Conservation (phyloP, 2,113 vertebrate species). For the Leucopternis melanops region DNA sequence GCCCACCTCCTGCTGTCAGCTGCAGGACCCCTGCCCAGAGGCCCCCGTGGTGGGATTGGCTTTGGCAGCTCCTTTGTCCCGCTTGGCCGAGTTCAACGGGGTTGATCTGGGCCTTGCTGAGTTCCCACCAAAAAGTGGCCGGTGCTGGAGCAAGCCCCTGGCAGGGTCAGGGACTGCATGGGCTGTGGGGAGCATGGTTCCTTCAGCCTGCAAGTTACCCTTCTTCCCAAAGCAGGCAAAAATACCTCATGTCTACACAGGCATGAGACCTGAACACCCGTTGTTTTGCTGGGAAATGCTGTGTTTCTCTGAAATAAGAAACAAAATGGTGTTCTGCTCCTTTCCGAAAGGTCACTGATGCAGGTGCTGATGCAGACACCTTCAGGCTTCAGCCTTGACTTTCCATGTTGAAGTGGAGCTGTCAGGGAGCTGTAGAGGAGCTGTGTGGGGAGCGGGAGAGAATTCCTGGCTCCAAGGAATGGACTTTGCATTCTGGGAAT, state of each 20-base stretch:
- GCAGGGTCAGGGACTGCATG: background rate
- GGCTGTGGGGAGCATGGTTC: fast-evolving
- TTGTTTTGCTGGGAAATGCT: background rate
- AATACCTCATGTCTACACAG: background rate
- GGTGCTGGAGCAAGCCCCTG: fast-evolving
- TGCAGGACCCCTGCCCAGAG: background rate
- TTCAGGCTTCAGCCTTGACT: background rate
- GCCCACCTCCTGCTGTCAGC: background rate
- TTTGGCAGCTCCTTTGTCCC: background rate
- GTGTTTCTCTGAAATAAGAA: background rate
- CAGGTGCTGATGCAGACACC: background rate
- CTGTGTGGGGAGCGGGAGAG: fast-evolving
- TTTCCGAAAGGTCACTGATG: background rate
- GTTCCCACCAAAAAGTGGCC: background rate
- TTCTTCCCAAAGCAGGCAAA: background rate
- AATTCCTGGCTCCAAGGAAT: background rate
- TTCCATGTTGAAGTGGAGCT: background rate
- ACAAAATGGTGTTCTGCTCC: background rate
- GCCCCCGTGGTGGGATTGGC: background rate
- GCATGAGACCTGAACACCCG: background rate
- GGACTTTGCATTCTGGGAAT: background rate
- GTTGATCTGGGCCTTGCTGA: fast-evolving
- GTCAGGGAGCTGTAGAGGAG: background rate
- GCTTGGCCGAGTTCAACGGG: background rate
- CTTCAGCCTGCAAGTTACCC: background rate